A percentile compares a stretch with the other conserved stretches of the same genome.
phyloP scores from a whole-genome alignment of 2,888 invertebrate genomes.

The Eristalinus sepulchralis region DNA sequence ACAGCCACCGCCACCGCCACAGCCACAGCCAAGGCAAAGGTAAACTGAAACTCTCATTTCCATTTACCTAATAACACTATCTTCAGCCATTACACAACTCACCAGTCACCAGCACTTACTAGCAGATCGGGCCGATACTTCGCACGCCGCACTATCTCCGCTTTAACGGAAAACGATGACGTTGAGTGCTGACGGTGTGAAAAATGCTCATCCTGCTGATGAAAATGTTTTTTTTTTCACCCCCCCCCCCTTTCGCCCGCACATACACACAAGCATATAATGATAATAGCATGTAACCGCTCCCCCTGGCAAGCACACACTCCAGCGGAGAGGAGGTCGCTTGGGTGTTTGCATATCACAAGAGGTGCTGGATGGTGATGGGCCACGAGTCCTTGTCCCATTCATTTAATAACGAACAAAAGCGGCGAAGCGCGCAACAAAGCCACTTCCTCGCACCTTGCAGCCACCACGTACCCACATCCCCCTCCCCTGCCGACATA shows the following conservation, averaged over 20 bases:
- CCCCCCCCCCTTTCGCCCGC: not conserved
- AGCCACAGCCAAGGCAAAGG: slow-evolving; percentile 3
- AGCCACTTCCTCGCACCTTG: slow-evolving; percentile 20
- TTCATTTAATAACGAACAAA: slow-evolving; percentile 46
- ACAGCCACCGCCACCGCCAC: not conserved
- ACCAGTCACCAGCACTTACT: slow-evolving; percentile 8
- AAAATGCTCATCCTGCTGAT: slow-evolving; percentile 57
- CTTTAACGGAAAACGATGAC: slow-evolving; percentile 52
- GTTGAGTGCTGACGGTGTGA: slow-evolving; percentile 54
- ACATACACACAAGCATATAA: not conserved
- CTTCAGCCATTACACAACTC: slow-evolving; percentile 29
- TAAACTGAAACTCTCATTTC: slow-evolving; percentile 47
- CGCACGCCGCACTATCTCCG: slow-evolving; percentile 9
- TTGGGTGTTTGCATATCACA: slow-evolving; percentile 30
- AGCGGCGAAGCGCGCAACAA: slow-evolving; percentile 58
- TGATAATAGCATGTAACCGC: not conserved
- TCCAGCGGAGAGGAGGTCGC: not conserved
- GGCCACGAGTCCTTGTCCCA: slow-evolving; percentile 26
- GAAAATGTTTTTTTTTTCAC: slow-evolving; percentile 36
- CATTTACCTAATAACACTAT: slow-evolving; percentile 59
- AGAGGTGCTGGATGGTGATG: not conserved
- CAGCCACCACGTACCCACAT: too few species aligned
- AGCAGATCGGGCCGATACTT: slow-evolving; percentile 2
- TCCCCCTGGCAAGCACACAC: not conserved
- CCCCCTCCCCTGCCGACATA: slow-evolving; percentile 31